Base-by-base conservation (phyloP, 37 sponge, comb jelly and placozoan species). In the Halichondria panicea region DNA sequence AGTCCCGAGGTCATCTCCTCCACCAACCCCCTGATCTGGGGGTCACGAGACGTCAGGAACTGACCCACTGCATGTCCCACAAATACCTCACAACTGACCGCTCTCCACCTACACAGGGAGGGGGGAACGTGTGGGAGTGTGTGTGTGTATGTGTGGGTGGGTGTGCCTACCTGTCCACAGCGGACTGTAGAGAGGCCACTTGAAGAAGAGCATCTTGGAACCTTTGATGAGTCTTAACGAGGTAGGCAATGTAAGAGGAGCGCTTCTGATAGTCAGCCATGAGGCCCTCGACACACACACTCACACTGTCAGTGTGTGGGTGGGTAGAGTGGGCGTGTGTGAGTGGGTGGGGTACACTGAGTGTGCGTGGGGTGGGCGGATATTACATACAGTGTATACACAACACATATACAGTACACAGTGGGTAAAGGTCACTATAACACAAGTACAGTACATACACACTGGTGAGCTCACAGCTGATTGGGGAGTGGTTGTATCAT, bases 171-270 rank as follows among this genome's bases (percentile, higher is more conserved):
- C 90, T 84, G 55, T 84, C 40, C 12, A 84, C 59, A 4, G 63
- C 15, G 1, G 27, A 37, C 43, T 75, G 73, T 15, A 84, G n/a
- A 3, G 84, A 60, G 24, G 48, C 54, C 0, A 89, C 74, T 45
- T 80, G 81, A 24, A 84, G 75, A 59, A 37, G 35, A 48, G 85
- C 81, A 40, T 84, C 90, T 42, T 61, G 63, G 37, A 79, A 79
- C 57, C 40, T 68, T 64, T 83, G 84, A 19, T 84, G 90, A 8
- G 74, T 71, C 5, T 54, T 43, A 2, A 80, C 75, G 46, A 89
- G 66, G 61, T 89, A 89, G 8, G 71, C 64, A 2, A 79, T 44
- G 63, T 84, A 89, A 35, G 60, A 55, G 0, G 63, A 68, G 8
- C 86, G 54, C 32, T 39, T 35, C 41, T 48, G 37, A 64, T 84